Evolutionary conservation across 2,888 invertebrate genomes (phyloP), one percentile per base, ranked within the genome.

Genomic region (Aphrophora alni): DNA sequence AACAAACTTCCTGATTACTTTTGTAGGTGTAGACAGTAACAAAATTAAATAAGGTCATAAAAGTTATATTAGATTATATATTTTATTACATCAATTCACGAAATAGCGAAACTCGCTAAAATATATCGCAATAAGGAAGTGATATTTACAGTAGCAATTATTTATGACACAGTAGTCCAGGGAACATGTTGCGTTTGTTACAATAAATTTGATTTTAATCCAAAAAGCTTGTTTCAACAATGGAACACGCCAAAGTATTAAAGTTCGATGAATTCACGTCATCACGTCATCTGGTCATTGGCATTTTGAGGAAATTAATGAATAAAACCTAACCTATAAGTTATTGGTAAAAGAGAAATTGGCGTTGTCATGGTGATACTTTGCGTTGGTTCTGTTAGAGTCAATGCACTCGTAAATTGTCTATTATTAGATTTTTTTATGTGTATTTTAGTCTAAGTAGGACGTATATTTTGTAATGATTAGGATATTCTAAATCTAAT

Each of bases 41-140:
- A n/a, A n/a, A n/a, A n/a, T n/a, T n/a, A n/a, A n/a, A n/a, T n/a
- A n/a, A n/a, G n/a, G n/a, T n/a, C n/a, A n/a, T n/a, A n/a, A n/a
- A n/a, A n/a, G n/a, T n/a, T n/a, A n/a, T n/a, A n/a, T n/a, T n/a
- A n/a, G n/a, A n/a, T n/a, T n/a, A n/a, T n/a, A n/a, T 33, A 8
- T 33, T 59, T 59, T 21, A 21, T 59, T 59, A 21, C 21, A 10
- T 59, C 21, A 59, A 21, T 59, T 59, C 59, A 59, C 59, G 59
- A 59, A 59, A 59, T 21, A 59, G 21, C 21, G 0, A n/a, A 14
- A 4, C 21, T 21, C 4, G 21, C 59, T 44, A 14, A 14, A 59
- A 59, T 21, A 59, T 59, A 59, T 59, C n/a, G 59, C 59, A 59
- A 59, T 59, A 21, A 59, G 59, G 59, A 59, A 59, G 59, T 59